Evolutionary conservation across 2,888 invertebrate genomes (phyloP).

Genomic region (Agriopis leucophaearia): DNA sequence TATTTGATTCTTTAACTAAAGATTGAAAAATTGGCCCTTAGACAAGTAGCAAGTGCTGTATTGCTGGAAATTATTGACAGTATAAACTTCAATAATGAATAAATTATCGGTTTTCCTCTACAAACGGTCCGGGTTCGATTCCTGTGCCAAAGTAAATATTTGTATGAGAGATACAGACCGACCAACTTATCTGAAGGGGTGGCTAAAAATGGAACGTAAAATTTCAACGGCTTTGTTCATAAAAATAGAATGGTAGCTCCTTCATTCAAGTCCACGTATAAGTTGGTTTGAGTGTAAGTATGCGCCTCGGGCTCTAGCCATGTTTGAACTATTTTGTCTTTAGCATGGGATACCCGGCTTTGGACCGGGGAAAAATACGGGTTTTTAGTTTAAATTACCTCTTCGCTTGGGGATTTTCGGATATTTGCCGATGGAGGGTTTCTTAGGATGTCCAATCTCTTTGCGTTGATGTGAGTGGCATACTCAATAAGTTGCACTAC

Average conservation of each 20-base stretch:
- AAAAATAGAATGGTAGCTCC: neutral
- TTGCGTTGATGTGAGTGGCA: slow-evolving; percentile 2
- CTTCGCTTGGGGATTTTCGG: slow-evolving; percentile 19
- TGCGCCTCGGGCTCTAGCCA: slow-evolving; percentile 27
- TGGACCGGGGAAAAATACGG: slow-evolving; percentile 16
- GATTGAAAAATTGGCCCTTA: no score
- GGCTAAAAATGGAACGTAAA: slow-evolving; percentile 1
- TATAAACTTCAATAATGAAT: slow-evolving; percentile 39
- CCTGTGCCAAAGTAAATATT: slow-evolving; percentile 47
- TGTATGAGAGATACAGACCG: slow-evolving; percentile 35
- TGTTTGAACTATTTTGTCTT: slow-evolving; percentile 45
- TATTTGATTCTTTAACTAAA: no score
- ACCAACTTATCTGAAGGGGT: neutral
- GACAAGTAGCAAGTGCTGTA: neutral
- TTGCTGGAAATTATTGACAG: neutral
- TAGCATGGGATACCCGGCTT: slow-evolving; percentile 43
- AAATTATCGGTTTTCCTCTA: slow-evolving; percentile 40
- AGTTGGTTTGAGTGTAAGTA: slow-evolving; percentile 25
- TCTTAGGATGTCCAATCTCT: slow-evolving; percentile 11
- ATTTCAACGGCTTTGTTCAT: neutral
- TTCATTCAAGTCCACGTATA: neutral
- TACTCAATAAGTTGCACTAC: neutral
- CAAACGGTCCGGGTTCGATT: slow-evolving; percentile 45
- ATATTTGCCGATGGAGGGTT: slow-evolving; percentile 15
- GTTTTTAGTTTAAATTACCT: slow-evolving; percentile 18